Evolutionary conservation across 2,797 vertebrate species (phyloP).

Genomic region (Cossypha caffra): DNA sequence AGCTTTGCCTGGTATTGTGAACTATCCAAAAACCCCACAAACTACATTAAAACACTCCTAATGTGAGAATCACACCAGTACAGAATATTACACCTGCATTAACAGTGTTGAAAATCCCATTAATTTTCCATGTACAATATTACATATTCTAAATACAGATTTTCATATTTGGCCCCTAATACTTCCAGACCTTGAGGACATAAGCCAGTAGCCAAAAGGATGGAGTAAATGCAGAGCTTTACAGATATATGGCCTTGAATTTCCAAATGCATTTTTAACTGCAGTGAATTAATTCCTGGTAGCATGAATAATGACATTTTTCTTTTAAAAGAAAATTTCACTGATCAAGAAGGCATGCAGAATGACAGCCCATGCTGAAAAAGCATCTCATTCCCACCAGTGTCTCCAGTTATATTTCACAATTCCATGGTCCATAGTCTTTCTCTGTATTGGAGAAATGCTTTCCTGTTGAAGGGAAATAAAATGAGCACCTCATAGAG

Average conservation of each 20-base stretch:
- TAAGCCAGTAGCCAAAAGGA: neutral
- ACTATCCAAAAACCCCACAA: neutral
- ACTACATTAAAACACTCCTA: neutral
- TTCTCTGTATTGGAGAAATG: constrained; percentile 43
- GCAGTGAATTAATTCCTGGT: constrained; percentile 47
- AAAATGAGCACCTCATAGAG: constrained; percentile 60
- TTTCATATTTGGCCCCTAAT: neutral
- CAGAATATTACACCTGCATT: neutral
- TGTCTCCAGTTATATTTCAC: constrained; percentile 6
- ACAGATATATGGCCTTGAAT: neutral
- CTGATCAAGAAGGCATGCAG: constrained; percentile 3
- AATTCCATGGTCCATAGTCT: neutral
- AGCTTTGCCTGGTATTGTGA: neutral
- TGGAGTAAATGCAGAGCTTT: neutral
- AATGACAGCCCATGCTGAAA: constrained; percentile 34
- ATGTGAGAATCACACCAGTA: neutral
- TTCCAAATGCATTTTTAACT: constrained; percentile 15
- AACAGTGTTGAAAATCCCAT: neutral
- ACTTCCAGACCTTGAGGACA: neutral
- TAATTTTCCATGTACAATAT: neutral
- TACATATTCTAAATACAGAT: neutral
- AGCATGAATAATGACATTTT: neutral
- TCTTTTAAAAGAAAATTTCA: neutral
- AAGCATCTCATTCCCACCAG: neutral
- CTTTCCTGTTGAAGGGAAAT: constrained; percentile 51